phyloP scores from a whole-genome alignment of 2,888 invertebrate species.

The Lottia gigantea region DNA sequence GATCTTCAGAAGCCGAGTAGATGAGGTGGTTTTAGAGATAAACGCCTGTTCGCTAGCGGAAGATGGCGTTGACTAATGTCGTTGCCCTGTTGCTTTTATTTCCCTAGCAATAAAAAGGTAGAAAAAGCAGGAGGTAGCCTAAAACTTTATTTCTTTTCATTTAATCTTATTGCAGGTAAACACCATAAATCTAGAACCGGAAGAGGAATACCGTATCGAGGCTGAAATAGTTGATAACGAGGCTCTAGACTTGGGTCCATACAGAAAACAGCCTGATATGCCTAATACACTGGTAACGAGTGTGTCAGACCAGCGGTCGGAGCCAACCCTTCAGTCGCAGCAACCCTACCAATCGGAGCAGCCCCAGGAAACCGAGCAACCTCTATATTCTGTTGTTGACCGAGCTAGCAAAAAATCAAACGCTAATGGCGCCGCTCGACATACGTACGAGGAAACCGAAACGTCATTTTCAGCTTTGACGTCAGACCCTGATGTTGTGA shows the following conservation, averaged over 20 bases:
- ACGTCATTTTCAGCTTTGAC: slow-evolving; percentile 5
- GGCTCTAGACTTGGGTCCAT: slow-evolving; percentile 24
- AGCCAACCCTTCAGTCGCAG: not conserved
- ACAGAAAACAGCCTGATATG: not conserved
- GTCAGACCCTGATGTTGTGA: not conserved
- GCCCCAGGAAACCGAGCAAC: not conserved
- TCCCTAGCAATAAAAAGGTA: too few relatives aligned
- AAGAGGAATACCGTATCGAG: slow-evolving; percentile 30
- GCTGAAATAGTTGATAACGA: slow-evolving; percentile 30
- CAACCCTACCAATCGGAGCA: not conserved
- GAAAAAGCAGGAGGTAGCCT: too few relatives aligned
- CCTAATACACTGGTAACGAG: not conserved
- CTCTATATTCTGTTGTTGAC: not conserved
- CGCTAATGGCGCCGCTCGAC: not conserved
- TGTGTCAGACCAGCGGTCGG: not conserved
- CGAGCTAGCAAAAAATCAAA: not conserved
- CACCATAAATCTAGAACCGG: slow-evolving; percentile 25
- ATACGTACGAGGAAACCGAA: not conserved
- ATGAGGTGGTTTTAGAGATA: too few relatives aligned
- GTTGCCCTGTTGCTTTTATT: too few relatives aligned
- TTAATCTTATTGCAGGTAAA: not conserved
- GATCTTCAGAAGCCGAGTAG: too few relatives aligned
- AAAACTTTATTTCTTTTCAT: too few relatives aligned
- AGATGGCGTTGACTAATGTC: too few relatives aligned
- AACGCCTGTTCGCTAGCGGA: too few relatives aligned